A percentile compares a stretch with the other conserved stretches of the same genome.
Evolutionary conservation across 1,140 invertebrate genomes (phyloP).

Genomic region (Phymastichus coffea): DNA sequence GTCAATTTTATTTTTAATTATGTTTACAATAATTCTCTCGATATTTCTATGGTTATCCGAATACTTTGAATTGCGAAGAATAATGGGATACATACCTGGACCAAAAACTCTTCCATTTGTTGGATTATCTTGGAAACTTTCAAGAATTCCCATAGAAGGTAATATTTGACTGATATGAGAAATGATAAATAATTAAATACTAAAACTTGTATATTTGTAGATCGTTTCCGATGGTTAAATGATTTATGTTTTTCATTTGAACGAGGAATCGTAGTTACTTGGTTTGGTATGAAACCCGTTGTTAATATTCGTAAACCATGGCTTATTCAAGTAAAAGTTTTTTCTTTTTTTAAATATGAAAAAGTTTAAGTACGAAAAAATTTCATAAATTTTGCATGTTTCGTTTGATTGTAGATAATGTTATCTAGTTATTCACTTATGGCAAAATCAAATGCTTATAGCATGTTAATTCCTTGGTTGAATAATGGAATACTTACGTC

Average conservation of each 20-base stretch:
- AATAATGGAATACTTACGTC: constrained; percentile 68
- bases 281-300: constrained; percentile 29
- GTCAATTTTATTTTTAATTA: neutral
- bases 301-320: constrained; percentile 40
- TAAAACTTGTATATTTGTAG: too few relatives aligned
- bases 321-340: constrained; percentile 37
- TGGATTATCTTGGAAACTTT: constrained; percentile 19
- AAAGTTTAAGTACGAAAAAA: neutral
- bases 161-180: neutral
- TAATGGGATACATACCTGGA: constrained; percentile 12
- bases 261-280: constrained; percentile 37
- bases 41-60: constrained; percentile 11
- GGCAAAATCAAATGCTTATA: constrained; percentile 67
- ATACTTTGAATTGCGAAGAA: neutral
- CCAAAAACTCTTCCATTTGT: constrained; percentile 30
- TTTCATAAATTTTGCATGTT: neutral
- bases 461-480: constrained; percentile 66
- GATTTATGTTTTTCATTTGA: constrained; percentile 26
- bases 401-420: constrained; percentile 38
- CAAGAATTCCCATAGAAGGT: constrained; percentile 30
- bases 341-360: neutral
- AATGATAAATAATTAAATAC: neutral
- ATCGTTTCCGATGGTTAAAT: constrained; percentile 31
- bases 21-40: neutral
- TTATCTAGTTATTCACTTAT: constrained; percentile 56